Conservation (phyloP, 2,888 invertebrate species). For the Lapara coniferarum region DNA sequence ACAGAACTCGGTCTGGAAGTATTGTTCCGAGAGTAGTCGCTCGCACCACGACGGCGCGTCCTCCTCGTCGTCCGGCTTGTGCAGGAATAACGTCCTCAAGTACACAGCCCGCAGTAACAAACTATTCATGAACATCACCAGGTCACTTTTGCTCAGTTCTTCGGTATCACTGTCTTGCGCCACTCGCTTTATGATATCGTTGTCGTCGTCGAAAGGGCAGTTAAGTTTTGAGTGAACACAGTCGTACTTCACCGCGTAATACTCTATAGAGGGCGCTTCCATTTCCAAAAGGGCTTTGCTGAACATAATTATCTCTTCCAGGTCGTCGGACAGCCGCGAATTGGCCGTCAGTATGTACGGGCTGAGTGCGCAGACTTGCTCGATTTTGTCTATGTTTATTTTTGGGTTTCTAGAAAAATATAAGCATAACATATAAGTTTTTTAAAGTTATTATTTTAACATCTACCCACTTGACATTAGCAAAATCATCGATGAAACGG, state of each 20-base stretch:
- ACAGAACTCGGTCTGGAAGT: slow-evolving; percentile 43
- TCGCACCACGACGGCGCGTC: slow-evolving; percentile 41
- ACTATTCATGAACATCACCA: slow-evolving; percentile 42
- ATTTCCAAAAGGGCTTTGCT: slow-evolving; percentile 36
- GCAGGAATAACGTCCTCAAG: slow-evolving; percentile 46
- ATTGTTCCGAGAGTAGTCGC: slow-evolving; percentile 41
- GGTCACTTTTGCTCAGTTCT: slow-evolving; percentile 40
- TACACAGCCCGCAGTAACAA: slow-evolving; percentile 52
- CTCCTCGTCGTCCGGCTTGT: slow-evolving; percentile 40
- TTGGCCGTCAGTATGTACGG: slow-evolving; percentile 45
- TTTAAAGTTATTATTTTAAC: too few relatives aligned
- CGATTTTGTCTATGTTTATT: slow-evolving; percentile 46
- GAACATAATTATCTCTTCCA: slow-evolving; percentile 38
- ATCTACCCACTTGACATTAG: too few relatives aligned
- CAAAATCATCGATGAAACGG: too few relatives aligned
- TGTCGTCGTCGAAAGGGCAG: slow-evolving; percentile 56
- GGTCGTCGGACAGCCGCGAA: slow-evolving; percentile 31
- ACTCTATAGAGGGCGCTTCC: slow-evolving; percentile 30
- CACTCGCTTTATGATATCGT: slow-evolving; percentile 41
- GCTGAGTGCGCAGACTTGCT: slow-evolving; percentile 53
- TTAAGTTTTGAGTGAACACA: slow-evolving; percentile 50
- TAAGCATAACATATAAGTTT: too few relatives aligned
- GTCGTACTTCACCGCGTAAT: slow-evolving; percentile 50
- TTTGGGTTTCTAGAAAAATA: slow-evolving; percentile 42
- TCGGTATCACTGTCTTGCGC: slow-evolving; percentile 34